Percentiles rank a stretch among this genome's conserved stretches.
phyloP scores from a whole-genome alignment of 2,888 invertebrate genomes.

The Tanytarsus gracilentus region DNA sequence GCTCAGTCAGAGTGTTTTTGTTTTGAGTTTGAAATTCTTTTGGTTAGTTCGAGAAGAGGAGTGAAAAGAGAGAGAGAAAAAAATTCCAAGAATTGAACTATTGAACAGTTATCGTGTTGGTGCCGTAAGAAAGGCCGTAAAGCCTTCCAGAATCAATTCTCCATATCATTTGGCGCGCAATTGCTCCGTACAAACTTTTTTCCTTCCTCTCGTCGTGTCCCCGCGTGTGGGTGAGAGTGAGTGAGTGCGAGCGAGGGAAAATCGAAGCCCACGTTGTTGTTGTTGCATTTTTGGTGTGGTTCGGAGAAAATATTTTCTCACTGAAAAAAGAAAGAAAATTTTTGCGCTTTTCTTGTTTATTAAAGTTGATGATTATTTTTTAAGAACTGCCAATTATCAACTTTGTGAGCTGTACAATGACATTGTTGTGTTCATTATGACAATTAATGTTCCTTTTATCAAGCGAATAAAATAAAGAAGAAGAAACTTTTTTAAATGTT shows the following conservation, averaged over 20 bases:
- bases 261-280: background rate
- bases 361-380: too few species aligned
- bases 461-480: background rate
- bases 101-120: background rate
- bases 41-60: too few species aligned
- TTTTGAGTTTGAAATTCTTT: background rate
- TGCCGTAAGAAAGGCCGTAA: background rate
- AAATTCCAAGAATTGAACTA: too few species aligned
- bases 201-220: too few species aligned
- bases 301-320: constrained; percentile 1
- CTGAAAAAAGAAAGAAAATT: background rate
- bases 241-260: background rate
- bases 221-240: constrained; percentile 5
- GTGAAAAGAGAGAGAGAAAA: too few species aligned
- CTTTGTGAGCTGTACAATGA: too few species aligned
- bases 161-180: constrained; percentile 13
- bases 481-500: background rate
- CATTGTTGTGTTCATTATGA: too few species aligned
- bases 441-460: background rate
- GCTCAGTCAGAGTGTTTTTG: background rate
- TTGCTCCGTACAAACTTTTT: background rate
- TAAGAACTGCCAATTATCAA: too few species aligned
- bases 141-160: too few species aligned
- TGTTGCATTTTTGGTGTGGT: constrained; percentile 26
- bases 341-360: background rate